phyloP scores from a whole-genome alignment of 2,888 invertebrate genomes.

The Agrochola circellaris region DNA sequence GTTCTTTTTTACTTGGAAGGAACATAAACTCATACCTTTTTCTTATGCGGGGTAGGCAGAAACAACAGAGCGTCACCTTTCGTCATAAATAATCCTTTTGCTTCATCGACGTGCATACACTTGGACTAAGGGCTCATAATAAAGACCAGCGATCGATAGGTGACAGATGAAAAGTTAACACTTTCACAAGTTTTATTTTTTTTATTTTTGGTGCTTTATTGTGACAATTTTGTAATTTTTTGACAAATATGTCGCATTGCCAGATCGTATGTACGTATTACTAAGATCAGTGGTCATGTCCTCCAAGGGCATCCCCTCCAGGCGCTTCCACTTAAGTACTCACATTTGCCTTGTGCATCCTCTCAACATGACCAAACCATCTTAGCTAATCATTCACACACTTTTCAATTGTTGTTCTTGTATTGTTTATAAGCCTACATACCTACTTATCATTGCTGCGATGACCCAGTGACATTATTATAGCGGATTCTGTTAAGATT shows the following conservation, averaged over 20 bases:
- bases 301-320: neutral
- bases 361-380: neutral
- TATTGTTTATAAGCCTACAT: neutral
- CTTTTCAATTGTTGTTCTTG: neutral
- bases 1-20: neutral
- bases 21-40: neutral
- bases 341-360: neutral
- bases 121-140: no score
- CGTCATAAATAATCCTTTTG: neutral
- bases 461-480: neutral
- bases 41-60: no score
- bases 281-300: neutral
- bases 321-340: neutral
- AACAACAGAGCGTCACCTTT: neutral
- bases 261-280: neutral
- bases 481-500: conserved; percentile 4
- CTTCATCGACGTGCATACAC: neutral
- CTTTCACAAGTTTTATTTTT: neutral
- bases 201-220: neutral
- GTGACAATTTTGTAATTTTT: neutral
- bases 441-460: neutral
- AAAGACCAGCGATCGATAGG: neutral
- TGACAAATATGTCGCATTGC: neutral
- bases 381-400: neutral
- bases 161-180: neutral